Percentiles rank a stretch among this genome's conserved stretches.
Evolutionary conservation across 2,888 invertebrate genomes (phyloP).

Genomic region (Drosophila anomalata): DNA sequence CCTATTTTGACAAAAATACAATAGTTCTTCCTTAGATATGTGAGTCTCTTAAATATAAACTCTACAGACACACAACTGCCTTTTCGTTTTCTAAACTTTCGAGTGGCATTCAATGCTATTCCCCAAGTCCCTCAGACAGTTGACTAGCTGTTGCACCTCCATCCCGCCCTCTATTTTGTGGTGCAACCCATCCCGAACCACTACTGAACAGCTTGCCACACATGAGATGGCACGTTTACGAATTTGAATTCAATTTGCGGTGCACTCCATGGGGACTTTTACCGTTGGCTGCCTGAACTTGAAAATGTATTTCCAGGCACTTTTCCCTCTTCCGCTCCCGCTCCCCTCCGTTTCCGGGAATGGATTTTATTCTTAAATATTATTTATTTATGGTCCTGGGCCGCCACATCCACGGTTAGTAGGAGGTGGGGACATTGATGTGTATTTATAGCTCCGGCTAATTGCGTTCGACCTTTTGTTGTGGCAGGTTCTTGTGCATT

Average conservation of each 20-base stretch:
- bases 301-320: slow-evolving; percentile 53
- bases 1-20: too few relatives aligned
- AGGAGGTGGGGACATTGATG: slow-evolving; percentile 13
- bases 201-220: slow-evolving; percentile 38
- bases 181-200: slow-evolving; percentile 14
- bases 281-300: slow-evolving; percentile 57
- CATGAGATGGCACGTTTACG: slow-evolving; percentile 62
- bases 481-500: slow-evolving; percentile 18
- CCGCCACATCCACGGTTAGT: slow-evolving; percentile 1
- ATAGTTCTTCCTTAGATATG: too few relatives aligned
- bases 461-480: slow-evolving; percentile 43
- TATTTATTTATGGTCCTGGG: slow-evolving; percentile 31
- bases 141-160: slow-evolving; percentile 15
- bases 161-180: slow-evolving; percentile 18
- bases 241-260: slow-evolving; percentile 72
- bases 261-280: slow-evolving; percentile 49
- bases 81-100: slow-evolving; percentile 21
- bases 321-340: neutral
- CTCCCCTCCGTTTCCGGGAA: slow-evolving; percentile 2
- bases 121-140: slow-evolving; percentile 33
- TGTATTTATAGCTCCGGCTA: slow-evolving; percentile 33
- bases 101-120: slow-evolving; percentile 37
- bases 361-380: slow-evolving; percentile 29
- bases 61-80: neutral
- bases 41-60: neutral